Evolutionary conservation across 2,797 vertebrate species (phyloP), one percentile per base, ranked within the genome.

Genomic region (Glyptemys insculpta): DNA sequence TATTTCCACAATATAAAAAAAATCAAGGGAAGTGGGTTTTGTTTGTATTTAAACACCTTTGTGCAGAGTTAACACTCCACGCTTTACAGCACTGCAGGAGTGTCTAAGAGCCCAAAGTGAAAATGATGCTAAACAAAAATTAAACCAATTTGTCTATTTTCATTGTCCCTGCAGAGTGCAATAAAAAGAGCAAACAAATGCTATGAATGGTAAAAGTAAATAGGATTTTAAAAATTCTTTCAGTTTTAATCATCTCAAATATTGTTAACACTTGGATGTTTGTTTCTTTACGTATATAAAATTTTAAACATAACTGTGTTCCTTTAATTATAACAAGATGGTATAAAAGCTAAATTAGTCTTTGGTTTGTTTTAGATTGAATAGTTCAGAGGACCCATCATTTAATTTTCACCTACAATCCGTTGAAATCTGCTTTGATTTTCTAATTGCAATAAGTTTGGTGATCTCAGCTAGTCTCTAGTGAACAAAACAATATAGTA

Each of bases 301-400:
- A 68, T 68, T 91, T 83, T 90, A 86, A 91, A 82, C 34, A 90
- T 15, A n/a, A 89, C 85, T 31, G 56, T 78, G 47, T 85, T 93
- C 52, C 92, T 97, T 79, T 85, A 81, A 52, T 83, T 90, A 29
- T 78, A 49, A 79, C 88, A 94, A 93, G 49, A 54, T 31, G 47
- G 11, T 78, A 81, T 92, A 87, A 94, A 96, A 94, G 91, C 25
- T 50, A 80, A 59, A 83, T 83, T 84, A 87, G 29, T 21, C 57
- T 79, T 68, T 7, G 1, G 65, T 92, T 93, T 76, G 2, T 89
- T 41, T 72, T 41, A 23, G n/a, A 59, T 47, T 62, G 44, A 89
- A 87, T 31, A 62, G 79, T 90, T 94, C 59, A 34, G 81, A 80
- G 52, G 29, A 90, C 72, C 44, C 12, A 5, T 34, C 18, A 16